Evolutionary conservation across 2,888 invertebrate genomes (phyloP).

Genomic region (Orthosia incerta): DNA sequence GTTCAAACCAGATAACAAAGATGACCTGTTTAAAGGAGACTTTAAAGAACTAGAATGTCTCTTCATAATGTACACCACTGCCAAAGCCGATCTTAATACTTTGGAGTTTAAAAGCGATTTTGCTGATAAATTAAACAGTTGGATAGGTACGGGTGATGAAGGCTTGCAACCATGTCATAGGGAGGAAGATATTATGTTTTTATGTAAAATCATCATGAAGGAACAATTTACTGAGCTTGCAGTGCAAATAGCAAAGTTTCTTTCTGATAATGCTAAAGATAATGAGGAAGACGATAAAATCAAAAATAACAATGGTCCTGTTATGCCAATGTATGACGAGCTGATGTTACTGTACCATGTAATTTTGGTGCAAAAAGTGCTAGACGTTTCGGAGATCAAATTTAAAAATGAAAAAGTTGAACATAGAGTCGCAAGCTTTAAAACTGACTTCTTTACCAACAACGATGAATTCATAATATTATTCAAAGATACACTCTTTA

Average conservation of each 20-base stretch:
- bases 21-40: conserved; percentile 39
- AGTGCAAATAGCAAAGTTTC: conserved; percentile 28
- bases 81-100: conserved; percentile 32
- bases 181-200: conserved; percentile 34
- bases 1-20: conserved; percentile 26
- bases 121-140: conserved; percentile 25
- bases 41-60: conserved; percentile 43
- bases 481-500: conserved; percentile 38
- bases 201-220: conserved; percentile 36
- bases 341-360: conserved; percentile 47
- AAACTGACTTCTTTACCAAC: conserved; percentile 33
- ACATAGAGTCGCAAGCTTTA: conserved; percentile 39
- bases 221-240: conserved; percentile 46
- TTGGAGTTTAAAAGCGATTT: background rate
- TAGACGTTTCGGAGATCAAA: conserved; percentile 38
- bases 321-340: conserved; percentile 49
- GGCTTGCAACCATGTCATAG: conserved; percentile 18
- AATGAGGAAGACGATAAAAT: background rate
- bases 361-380: conserved; percentile 39
- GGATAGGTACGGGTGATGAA: conserved; percentile 50
- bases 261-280: conserved; percentile 17
- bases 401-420: conserved; percentile 15
- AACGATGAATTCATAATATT: conserved; percentile 31
- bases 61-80: conserved; percentile 59
- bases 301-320: background rate